These are phyloP conservation scores for Pseudachorutes palmiensis DNA, from an alignment of 1,140 invertebrate species.

Conservation along the genomic window DNA sequence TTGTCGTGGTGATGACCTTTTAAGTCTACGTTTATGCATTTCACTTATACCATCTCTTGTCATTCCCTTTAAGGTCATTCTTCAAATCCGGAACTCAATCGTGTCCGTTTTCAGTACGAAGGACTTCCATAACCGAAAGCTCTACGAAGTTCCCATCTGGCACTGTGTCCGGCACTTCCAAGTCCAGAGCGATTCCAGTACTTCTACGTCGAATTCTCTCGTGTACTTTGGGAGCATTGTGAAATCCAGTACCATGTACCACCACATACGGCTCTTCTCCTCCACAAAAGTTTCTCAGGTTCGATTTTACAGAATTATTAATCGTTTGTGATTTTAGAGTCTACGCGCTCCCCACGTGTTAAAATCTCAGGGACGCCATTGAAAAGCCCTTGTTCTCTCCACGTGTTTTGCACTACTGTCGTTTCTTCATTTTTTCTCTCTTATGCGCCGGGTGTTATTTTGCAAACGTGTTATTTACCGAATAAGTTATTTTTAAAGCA, in stretches of 20 bases:
- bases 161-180: conserved; percentile 3
- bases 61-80: conserved; percentile 4
- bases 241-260: neutral
- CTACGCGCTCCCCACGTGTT: too few relatives aligned
- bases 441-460: too few relatives aligned
- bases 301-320: too few relatives aligned
- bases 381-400: too few relatives aligned
- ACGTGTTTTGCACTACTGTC: too few relatives aligned
- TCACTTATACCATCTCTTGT: neutral
- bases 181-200: neutral
- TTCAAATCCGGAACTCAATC: conserved; percentile 3
- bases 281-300: neutral
- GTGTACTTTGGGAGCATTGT: neutral
- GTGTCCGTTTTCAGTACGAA: conserved; percentile 6
- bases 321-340: too few relatives aligned
- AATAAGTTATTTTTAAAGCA: too few relatives aligned
- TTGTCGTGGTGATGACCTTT: too few relatives aligned
- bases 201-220: neutral
- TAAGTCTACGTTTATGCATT: neutral
- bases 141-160: neutral
- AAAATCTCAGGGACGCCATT: too few relatives aligned
- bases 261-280: neutral
- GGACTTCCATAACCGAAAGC: conserved; percentile 4
- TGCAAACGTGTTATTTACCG: too few relatives aligned
- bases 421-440: too few relatives aligned